Conservation (phyloP, 2,797 vertebrate species). For the Anguilla obscura region DNA sequence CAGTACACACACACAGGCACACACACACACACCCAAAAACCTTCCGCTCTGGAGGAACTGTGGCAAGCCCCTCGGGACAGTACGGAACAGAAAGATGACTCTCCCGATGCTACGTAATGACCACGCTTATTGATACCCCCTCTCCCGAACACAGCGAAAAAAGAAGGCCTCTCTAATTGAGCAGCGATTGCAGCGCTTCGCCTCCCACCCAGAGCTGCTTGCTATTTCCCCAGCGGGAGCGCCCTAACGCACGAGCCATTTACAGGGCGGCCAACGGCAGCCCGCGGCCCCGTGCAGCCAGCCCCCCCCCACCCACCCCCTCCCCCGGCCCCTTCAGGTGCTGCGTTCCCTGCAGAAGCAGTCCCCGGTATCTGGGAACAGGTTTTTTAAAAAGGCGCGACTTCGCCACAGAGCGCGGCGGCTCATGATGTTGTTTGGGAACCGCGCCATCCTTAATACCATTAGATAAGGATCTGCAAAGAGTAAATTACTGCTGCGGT, state of each 20-base stretch:
- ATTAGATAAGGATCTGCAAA: conserved; percentile 22
- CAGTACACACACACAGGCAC: neutral
- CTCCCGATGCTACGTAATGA: conserved; percentile 29
- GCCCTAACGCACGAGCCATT: neutral
- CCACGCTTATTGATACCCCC: neutral
- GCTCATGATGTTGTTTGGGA: neutral
- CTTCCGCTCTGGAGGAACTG: neutral
- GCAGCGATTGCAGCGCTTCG: conserved; percentile 35
- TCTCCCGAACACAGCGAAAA: conserved; percentile 2
- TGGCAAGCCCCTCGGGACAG: neutral
- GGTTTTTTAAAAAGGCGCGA: neutral
- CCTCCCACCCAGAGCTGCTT: conserved; percentile 9
- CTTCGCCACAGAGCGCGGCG: neutral
- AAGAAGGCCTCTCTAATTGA: conserved; percentile 45
- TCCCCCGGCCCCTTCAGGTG: neutral
- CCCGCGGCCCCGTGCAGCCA: neutral
- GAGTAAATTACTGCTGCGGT: conserved; percentile 20
- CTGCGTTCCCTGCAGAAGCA: neutral
- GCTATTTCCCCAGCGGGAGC: neutral
- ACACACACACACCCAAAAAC: neutral
- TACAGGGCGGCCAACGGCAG: neutral
- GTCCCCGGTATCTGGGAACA: neutral
- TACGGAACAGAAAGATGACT: conserved; percentile 23
- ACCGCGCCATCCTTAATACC: conserved; percentile 12
- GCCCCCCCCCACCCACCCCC: too few relatives aligned